Evolutionary conservation across 2,113 vertebrate species (phyloP).

Genomic region (Lophotis ruficrista): DNA sequence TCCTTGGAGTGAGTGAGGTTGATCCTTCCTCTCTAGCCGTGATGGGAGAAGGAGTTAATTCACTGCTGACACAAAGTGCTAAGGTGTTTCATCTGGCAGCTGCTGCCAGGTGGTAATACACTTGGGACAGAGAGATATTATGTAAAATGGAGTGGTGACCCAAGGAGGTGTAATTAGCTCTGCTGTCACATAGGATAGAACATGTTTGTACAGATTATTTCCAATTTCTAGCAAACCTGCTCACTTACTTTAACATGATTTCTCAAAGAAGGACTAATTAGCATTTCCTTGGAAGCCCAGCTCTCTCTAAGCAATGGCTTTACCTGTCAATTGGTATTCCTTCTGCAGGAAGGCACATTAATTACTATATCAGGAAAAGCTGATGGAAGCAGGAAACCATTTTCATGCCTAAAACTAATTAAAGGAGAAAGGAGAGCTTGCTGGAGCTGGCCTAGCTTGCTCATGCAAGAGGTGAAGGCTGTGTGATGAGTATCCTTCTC

Average conservation of each 20-base stretch:
- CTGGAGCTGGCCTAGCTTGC: neutral
- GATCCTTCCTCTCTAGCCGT: neutral
- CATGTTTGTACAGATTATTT: slow-evolving; percentile 49
- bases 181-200: slow-evolving; percentile 22
- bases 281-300: slow-evolving; percentile 57
- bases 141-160: slow-evolving; percentile 32
- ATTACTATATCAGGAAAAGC: slow-evolving; percentile 63
- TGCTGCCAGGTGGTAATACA: neutral
- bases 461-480: neutral
- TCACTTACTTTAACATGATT: slow-evolving; percentile 58
- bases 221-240: slow-evolving; percentile 47
- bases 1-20: neutral
- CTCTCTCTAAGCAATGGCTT: slow-evolving; percentile 49
- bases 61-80: neutral
- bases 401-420: slow-evolving; percentile 52
- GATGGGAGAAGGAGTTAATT: neutral
- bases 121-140: neutral
- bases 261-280: slow-evolving; percentile 74
- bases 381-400: slow-evolving; percentile 56
- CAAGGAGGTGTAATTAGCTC: slow-evolving; percentile 52
- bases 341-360: slow-evolving; percentile 62
- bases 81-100: neutral
- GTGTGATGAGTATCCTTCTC: neutral
- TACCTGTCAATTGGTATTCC: neutral
- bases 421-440: slow-evolving; percentile 15